These are phyloP conservation scores for Dasypogon diadema DNA, from an alignment of 2,888 invertebrate genomes.

Conservation along the genomic window DNA sequence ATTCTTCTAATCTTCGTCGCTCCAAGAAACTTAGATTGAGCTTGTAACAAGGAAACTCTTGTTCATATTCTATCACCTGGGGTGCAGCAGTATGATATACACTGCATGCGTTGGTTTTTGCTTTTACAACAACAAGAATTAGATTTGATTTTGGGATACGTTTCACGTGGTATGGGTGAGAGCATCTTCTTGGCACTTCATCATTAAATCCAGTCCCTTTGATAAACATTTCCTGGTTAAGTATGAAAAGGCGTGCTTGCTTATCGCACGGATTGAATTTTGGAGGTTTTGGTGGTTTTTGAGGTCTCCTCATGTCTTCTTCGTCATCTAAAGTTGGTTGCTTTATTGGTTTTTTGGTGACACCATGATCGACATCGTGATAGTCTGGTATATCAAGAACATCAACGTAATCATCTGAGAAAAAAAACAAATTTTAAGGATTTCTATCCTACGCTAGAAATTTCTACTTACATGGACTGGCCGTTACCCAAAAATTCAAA, in stretches of 20 bases:
- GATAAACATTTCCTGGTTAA: conserved; percentile 73
- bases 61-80: conserved; percentile 69
- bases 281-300: conserved; percentile 61
- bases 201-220: conserved; percentile 65
- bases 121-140: conserved; percentile 79
- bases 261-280: conserved; percentile 77
- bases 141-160: conserved; percentile 83
- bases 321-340: conserved; percentile 67
- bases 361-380: conserved; percentile 68
- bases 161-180: conserved; percentile 77
- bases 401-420: conserved; percentile 13
- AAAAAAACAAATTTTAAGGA: neutral
- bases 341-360: conserved; percentile 61
- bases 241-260: conserved; percentile 76
- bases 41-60: conserved; percentile 81
- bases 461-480: conserved; percentile 64
- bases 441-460: no score
- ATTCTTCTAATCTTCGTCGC: conserved; percentile 78
- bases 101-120: conserved; percentile 69
- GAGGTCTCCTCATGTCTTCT: conserved; percentile 65
- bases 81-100: conserved; percentile 70
- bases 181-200: conserved; percentile 67
- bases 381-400: conserved; percentile 55
- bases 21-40: conserved; percentile 77
- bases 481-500: conserved; percentile 65